Base-by-base conservation (phyloP, 2,113 vertebrate species). In the Theristicus caerulescens region DNA sequence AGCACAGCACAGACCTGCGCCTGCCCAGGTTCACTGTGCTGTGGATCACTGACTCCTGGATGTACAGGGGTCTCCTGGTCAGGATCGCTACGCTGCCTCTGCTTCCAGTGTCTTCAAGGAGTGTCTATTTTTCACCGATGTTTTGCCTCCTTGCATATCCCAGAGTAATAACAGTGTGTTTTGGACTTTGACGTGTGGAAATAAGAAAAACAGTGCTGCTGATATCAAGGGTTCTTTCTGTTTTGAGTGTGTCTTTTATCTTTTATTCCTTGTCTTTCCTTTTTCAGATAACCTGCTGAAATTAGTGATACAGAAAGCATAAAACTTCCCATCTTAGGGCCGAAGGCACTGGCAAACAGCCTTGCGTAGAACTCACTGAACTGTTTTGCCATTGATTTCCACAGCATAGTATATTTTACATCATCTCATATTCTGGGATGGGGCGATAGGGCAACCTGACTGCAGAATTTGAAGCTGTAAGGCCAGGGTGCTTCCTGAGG, bases 51-150 rank as follows among this genome's bases (percentile, higher is more conserved):
- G 2, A 9, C 26, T 62, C 24, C 40, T 88, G 40, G 13, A 34
- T 20, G 31, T 24, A 32, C 42, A 31, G 36, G 14, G 11, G 7
- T 86, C 25, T 69, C 47, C 36, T 21, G n/a, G 19, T 62, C 46
- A 49, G 54, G 34, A 77, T 73, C 22, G 20, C 69, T 29, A 17
- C 10, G 2, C 3, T 79, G 9, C 12, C 14, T 14, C 9, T 86
- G 17, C 76, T 89, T 72, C 52, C 49, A 57, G 9, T 0, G 0
- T 58, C 57, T 67, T 76, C 65, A 86, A 72, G 44, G 29, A 47
- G 2, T 6, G 13, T 16, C 21, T 57, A 0, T 32, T 87, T 79
- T 73, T 85, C 72, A 61, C 13, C 1, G 0, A 0, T 73, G 25
- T 52, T 94, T 93, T 88, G 32, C 76, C 18, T 90, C 8, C 34